Percentiles rank a stretch among this genome's conserved stretches.
phyloP scores from a whole-genome alignment of 1,140 invertebrate genomes.

The Cyphomyrmex costatus region DNA sequence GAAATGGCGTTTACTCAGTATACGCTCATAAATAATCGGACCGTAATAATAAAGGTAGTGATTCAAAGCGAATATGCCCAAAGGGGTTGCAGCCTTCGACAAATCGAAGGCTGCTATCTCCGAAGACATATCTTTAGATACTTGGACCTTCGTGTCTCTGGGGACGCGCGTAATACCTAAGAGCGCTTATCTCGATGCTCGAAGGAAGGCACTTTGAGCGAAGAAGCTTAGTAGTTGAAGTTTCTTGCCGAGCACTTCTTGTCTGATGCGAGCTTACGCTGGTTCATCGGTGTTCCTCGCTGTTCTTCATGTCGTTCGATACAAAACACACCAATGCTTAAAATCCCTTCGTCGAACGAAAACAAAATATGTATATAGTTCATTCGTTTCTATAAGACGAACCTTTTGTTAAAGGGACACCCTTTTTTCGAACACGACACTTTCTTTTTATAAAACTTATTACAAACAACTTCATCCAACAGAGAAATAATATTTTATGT shows the following conservation, averaged over 20 bases:
- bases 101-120: slow-evolving; percentile 56
- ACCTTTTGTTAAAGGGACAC: background rate
- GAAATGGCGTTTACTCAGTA: slow-evolving; percentile 1
- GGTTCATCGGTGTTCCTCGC: slow-evolving; percentile 47
- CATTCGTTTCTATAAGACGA: slow-evolving; percentile 19
- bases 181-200: slow-evolving; percentile 64
- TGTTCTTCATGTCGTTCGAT: slow-evolving; percentile 41
- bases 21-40: slow-evolving; percentile 41
- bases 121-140: slow-evolving; percentile 48
- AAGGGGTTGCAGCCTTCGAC: slow-evolving; percentile 53
- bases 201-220: slow-evolving; percentile 62
- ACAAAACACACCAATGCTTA: slow-evolving; percentile 50
- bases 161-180: slow-evolving; percentile 58
- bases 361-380: background rate
- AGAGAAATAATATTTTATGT: slow-evolving; percentile 1
- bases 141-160: slow-evolving; percentile 43
- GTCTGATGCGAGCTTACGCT: slow-evolving; percentile 59
- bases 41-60: slow-evolving; percentile 44
- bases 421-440: background rate
- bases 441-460: background rate
- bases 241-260: slow-evolving; percentile 60
- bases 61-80: slow-evolving; percentile 57
- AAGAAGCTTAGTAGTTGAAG: slow-evolving; percentile 66
- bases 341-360: slow-evolving; percentile 25
- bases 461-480: background rate